Conservation (phyloP, 2,888 invertebrate genomes). For the Platycheirus albimanus region DNA sequence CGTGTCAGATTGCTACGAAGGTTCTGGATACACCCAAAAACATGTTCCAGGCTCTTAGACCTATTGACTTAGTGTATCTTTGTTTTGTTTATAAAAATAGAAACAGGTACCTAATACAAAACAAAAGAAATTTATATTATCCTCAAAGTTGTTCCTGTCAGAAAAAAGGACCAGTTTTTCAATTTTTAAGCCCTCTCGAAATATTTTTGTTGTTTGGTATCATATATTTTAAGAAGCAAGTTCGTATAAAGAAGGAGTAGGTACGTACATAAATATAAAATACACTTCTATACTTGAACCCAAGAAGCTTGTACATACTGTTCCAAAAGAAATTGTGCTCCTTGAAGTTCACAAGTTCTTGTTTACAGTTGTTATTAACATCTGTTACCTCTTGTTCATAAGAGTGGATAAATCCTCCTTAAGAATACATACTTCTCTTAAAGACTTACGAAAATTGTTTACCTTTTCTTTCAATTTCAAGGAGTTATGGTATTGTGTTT, state of each 20-base stretch:
- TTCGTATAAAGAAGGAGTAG: not conserved
- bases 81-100: too few relatives aligned
- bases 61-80: too few relatives aligned
- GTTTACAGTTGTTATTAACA: slow-evolving; percentile 24
- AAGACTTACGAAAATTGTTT: slow-evolving; percentile 20
- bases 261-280: too few relatives aligned
- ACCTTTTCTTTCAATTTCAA: slow-evolving; percentile 11
- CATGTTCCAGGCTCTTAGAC: too few relatives aligned
- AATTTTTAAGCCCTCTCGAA: not conserved
- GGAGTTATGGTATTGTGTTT: slow-evolving; percentile 2
- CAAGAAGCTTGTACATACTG: not conserved
- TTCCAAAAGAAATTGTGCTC: not conserved
- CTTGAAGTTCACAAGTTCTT: slow-evolving; percentile 3
- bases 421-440: slow-evolving; percentile 18
- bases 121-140: too few relatives aligned
- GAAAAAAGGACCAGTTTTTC: not conserved
- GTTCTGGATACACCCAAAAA: too few relatives aligned
- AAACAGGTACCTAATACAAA: too few relatives aligned
- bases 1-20: too few relatives aligned
- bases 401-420: slow-evolving; percentile 9
- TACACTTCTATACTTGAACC: not conserved
- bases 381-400: slow-evolving; percentile 16
- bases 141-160: not conserved
- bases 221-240: not conserved
- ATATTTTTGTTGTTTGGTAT: not conserved